These are phyloP conservation scores for Zapornia atra DNA, from an alignment of 2,113 vertebrate genomes.

Conservation along the genomic window DNA sequence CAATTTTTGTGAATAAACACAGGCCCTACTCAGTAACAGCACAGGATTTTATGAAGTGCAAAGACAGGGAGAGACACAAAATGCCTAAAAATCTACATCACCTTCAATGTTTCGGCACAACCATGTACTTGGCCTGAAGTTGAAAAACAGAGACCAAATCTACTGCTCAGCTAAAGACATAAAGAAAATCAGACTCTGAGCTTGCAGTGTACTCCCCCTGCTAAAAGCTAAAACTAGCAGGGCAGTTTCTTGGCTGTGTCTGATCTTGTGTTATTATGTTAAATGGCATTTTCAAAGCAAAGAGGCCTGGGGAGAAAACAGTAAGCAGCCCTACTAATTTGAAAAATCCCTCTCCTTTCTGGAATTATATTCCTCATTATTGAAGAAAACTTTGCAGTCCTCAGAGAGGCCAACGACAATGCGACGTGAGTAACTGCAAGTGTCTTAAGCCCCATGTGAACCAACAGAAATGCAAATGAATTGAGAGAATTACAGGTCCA, in stretches of 20 bases:
- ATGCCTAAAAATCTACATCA: not conserved
- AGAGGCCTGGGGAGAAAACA: not conserved
- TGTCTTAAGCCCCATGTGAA: not conserved
- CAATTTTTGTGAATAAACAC: not conserved
- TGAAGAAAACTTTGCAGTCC: not conserved
- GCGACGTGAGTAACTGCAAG: not conserved
- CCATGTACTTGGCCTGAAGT: not conserved
- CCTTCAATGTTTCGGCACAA: not conserved
- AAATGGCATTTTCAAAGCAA: not conserved
- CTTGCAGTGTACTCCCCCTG: not conserved
- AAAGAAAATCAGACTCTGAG: not conserved
- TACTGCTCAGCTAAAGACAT: not conserved
- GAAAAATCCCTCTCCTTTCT: not conserved
- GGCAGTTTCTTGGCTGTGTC: not conserved
- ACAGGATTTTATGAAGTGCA: not conserved
- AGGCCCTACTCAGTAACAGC: not conserved
- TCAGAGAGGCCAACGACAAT: not conserved
- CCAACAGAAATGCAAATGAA: not conserved
- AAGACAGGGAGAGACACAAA: not conserved
- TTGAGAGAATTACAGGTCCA: not conserved
- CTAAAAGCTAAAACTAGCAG: not conserved
- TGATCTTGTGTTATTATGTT: not conserved
- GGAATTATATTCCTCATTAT: not conserved
- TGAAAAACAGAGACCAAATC: not conserved
- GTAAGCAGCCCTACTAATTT: not conserved